phyloP scores from a whole-genome alignment of 1,140 invertebrate genomes.

The Oreohelix idahoensis region DNA sequence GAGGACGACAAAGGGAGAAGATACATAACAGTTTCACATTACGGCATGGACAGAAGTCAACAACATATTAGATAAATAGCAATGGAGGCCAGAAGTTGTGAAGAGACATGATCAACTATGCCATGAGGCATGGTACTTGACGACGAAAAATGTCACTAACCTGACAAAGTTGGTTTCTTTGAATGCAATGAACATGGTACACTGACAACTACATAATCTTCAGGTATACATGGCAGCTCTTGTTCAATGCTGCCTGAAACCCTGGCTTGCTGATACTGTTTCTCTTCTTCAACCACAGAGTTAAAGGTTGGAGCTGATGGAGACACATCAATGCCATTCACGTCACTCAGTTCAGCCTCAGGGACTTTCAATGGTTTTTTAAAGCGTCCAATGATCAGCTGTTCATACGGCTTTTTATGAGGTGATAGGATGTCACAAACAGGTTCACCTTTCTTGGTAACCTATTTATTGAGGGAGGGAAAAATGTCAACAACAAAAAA shows the following conservation, averaged over 20 bases:
- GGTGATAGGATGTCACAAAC: constrained; percentile 81
- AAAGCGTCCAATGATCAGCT: constrained; percentile 78
- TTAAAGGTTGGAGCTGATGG: too few relatives aligned
- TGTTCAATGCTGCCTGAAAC: neutral
- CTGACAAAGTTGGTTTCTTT: constrained; percentile 86
- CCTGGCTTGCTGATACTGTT: neutral
- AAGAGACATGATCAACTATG: too few relatives aligned
- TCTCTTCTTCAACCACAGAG: neutral
- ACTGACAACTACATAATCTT: constrained; percentile 81
- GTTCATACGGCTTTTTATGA: constrained; percentile 91
- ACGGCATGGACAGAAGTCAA: too few relatives aligned
- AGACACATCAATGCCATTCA: neutral
- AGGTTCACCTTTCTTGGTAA: constrained; percentile 80
- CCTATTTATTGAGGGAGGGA: too few relatives aligned
- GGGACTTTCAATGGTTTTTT: constrained; percentile 48
- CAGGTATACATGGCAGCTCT: constrained; percentile 17
- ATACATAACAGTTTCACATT: too few relatives aligned
- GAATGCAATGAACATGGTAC: constrained; percentile 93
- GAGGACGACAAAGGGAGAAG: too few relatives aligned
- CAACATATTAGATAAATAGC: too few relatives aligned
- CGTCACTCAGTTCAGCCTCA: too few relatives aligned
- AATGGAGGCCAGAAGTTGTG: too few relatives aligned
- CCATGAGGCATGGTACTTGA: too few relatives aligned
- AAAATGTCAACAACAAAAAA: too few relatives aligned
- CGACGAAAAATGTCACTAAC: too few relatives aligned